phyloP scores from a whole-genome alignment of 2,113 vertebrate species.

The Oxyura jamaicensis region DNA sequence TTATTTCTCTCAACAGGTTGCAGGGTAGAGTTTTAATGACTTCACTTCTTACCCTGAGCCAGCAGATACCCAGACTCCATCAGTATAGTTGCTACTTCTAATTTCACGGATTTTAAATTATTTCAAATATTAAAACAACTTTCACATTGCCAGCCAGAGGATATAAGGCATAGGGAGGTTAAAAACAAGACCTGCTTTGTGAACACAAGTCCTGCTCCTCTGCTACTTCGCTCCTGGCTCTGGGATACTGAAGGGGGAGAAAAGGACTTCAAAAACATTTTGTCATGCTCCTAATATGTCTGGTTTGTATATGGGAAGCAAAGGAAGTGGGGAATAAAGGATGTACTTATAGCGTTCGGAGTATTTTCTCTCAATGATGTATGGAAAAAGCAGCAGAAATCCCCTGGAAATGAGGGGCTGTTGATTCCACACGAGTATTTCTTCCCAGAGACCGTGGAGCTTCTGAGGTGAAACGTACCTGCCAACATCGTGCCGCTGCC shows the following conservation, averaged over 20 bases:
- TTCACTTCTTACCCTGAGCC: conserved; percentile 14
- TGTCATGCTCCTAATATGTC: neutral
- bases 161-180: neutral
- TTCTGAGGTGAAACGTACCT: neutral
- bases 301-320: neutral
- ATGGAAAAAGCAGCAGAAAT: neutral
- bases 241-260: neutral
- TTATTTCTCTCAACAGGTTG: conserved; percentile 51
- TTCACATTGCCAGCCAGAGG: neutral
- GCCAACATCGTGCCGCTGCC: neutral
- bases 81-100: neutral
- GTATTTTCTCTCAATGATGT: neutral
- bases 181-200: neutral
- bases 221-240: neutral
- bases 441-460: neutral
- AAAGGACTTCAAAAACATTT: neutral
- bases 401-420: neutral
- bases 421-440: neutral
- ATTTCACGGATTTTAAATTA: conserved; percentile 20
- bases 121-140: conserved; percentile 23
- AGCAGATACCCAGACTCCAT: conserved; percentile 31
- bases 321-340: neutral
- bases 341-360: neutral
- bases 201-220: neutral
- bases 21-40: conserved; percentile 43